phyloP scores from a whole-genome alignment of 2,888 invertebrate genomes.

The Scaptomyza caliginosa region DNA sequence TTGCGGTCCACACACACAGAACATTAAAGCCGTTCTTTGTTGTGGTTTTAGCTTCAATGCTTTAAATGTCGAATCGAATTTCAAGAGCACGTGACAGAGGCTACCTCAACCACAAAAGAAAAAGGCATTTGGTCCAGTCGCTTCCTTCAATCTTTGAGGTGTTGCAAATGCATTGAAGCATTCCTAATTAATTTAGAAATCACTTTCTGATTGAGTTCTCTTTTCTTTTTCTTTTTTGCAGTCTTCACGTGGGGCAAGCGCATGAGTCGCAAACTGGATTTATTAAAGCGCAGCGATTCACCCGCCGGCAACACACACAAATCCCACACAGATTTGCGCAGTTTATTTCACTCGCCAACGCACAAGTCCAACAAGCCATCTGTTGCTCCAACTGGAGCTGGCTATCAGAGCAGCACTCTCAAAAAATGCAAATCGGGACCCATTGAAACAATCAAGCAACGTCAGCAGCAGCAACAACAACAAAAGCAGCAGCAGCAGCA shows the following conservation, averaged over 20 bases:
- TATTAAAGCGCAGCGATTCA: constrained; percentile 87
- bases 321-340: constrained; percentile 84
- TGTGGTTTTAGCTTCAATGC: constrained; percentile 30
- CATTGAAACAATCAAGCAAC: constrained; percentile 85
- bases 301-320: constrained; percentile 83
- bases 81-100: constrained; percentile 40
- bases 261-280: constrained; percentile 91
- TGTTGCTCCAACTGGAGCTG: constrained; percentile 18
- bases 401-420: constrained; percentile 80
- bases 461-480: constrained; percentile 60
- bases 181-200: constrained; percentile 68
- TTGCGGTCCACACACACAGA: constrained; percentile 25
- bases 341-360: constrained; percentile 83
- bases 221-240: constrained; percentile 76
- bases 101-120: constrained; percentile 16
- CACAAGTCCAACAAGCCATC: constrained; percentile 63
- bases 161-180: constrained; percentile 77
- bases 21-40: constrained; percentile 41
- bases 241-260: constrained; percentile 91
- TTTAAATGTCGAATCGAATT: constrained; percentile 37
- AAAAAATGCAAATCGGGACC: constrained; percentile 86
- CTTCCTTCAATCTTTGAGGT: constrained; percentile 46
- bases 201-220: constrained; percentile 53
- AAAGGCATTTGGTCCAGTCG: constrained; percentile 4
- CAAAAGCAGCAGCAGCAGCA: constrained; percentile 53